These are phyloP conservation scores for Myiopsitta monachus DNA, from an alignment of 2,113 vertebrate species.

Conservation along the genomic window DNA sequence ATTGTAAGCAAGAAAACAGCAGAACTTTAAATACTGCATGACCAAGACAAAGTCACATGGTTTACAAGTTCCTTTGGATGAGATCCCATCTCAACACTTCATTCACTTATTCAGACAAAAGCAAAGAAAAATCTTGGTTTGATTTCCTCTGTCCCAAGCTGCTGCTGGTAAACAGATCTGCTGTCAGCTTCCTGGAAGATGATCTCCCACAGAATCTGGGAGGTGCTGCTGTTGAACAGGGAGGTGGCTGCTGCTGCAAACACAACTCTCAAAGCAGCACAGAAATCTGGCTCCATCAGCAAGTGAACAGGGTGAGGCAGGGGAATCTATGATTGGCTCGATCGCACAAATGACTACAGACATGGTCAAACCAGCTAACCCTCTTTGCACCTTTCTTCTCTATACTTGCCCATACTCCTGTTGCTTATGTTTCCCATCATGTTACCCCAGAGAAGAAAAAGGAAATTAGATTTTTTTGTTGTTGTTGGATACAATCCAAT, in stretches of 20 bases:
- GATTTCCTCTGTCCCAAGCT: not conserved
- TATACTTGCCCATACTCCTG: not conserved
- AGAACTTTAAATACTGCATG: not conserved
- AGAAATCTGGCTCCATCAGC: not conserved
- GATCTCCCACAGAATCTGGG: slow-evolving; percentile 19
- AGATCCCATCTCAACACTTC: not conserved
- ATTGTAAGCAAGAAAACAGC: not conserved
- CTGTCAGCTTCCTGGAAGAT: not conserved
- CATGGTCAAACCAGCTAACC: not conserved
- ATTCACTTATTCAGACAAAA: not conserved
- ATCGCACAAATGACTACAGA: not conserved
- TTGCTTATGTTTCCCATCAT: not conserved
- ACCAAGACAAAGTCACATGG: not conserved
- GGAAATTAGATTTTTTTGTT: not conserved
- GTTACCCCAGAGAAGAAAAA: not conserved
- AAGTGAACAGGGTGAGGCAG: not conserved
- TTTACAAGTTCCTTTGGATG: not conserved
- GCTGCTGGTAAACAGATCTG: not conserved
- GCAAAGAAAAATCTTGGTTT: not conserved
- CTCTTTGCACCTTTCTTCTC: not conserved
- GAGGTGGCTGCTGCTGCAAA: not conserved
- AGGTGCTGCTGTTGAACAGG: not conserved
- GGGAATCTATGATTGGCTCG: not conserved
- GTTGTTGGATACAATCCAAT: not conserved
- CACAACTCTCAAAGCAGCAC: not conserved